These are phyloP conservation scores for Zaprionus ornatus DNA, from an alignment of 1,140 invertebrate genomes.

Conservation along the genomic window DNA sequence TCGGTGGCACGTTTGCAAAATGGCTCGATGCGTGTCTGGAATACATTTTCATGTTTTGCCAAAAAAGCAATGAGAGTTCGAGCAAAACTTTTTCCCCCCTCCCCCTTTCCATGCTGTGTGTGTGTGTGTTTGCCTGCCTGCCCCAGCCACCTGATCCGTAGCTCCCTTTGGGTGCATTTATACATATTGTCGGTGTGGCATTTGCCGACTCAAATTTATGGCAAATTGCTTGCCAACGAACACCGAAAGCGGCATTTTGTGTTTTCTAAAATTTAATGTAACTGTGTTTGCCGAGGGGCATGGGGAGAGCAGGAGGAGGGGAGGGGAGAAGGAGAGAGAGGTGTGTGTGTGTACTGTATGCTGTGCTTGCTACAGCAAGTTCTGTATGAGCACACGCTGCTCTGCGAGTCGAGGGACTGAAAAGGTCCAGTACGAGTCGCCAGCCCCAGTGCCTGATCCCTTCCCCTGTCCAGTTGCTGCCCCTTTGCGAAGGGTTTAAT, in stretches of 20 bases:
- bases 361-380: slow-evolving; percentile 50
- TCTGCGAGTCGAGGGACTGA: no score
- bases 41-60: slow-evolving; percentile 80
- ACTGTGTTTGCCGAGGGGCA: slow-evolving; percentile 26
- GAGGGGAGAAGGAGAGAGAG: background rate
- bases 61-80: slow-evolving; percentile 54
- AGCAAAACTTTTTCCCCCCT: slow-evolving; percentile 35
- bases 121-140: background rate
- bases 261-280: slow-evolving; percentile 76
- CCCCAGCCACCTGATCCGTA: slow-evolving; percentile 5
- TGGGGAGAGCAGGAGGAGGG: background rate
- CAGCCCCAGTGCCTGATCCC: background rate
- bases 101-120: no score
- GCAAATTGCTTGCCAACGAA: slow-evolving; percentile 70
- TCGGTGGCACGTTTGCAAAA: slow-evolving; percentile 82
- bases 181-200: slow-evolving; percentile 64
- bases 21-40: slow-evolving; percentile 78
- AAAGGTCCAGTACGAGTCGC: no score
- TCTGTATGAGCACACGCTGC: slow-evolving; percentile 27
- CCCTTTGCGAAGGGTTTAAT: slow-evolving; percentile 56
- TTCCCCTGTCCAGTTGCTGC: background rate
- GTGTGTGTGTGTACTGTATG: slow-evolving; percentile 1
- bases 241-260: slow-evolving; percentile 68
- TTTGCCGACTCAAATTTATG: slow-evolving; percentile 74
- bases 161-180: slow-evolving; percentile 57